Conservation (phyloP, 1,140 invertebrate species). For the Aricia agestis region DNA sequence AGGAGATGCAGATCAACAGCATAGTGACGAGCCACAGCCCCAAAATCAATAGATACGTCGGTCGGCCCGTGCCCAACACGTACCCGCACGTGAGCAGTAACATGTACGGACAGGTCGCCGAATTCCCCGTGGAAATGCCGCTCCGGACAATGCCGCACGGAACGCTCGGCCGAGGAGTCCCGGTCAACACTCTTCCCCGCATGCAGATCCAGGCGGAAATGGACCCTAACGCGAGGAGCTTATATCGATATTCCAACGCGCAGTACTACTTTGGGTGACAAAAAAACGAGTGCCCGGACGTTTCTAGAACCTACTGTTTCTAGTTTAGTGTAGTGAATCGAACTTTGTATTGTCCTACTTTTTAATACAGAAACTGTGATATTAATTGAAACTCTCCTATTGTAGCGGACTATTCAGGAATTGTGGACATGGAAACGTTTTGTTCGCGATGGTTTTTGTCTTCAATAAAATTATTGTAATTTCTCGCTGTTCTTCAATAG, state of each 20-base stretch:
- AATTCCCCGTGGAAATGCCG: slow-evolving; percentile 72
- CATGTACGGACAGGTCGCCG: slow-evolving; percentile 72
- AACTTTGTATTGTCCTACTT: slow-evolving; percentile 69
- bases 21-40: slow-evolving; percentile 56
- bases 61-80: slow-evolving; percentile 67
- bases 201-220: slow-evolving; percentile 66
- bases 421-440: slow-evolving; percentile 44
- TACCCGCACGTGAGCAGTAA: slow-evolving; percentile 71
- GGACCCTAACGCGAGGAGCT: slow-evolving; percentile 69
- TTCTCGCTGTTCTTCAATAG: not conserved
- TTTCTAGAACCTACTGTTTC: slow-evolving; percentile 76
- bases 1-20: slow-evolving; percentile 67
- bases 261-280: slow-evolving; percentile 77
- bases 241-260: slow-evolving; percentile 75
- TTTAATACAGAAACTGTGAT: slow-evolving; percentile 74
- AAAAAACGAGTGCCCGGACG: slow-evolving; percentile 64
- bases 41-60: slow-evolving; percentile 69
- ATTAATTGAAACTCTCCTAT: slow-evolving; percentile 72
- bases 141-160: slow-evolving; percentile 69
- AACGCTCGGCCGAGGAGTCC: slow-evolving; percentile 64
- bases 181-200: slow-evolving; percentile 64
- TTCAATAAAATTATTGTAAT: not conserved
- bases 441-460: slow-evolving; percentile 18
- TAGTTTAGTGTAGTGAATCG: slow-evolving; percentile 72
- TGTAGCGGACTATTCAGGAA: slow-evolving; percentile 47